Evolutionary conservation across 2,888 invertebrate species (phyloP).

Genomic region (Cylloceria caligata): DNA sequence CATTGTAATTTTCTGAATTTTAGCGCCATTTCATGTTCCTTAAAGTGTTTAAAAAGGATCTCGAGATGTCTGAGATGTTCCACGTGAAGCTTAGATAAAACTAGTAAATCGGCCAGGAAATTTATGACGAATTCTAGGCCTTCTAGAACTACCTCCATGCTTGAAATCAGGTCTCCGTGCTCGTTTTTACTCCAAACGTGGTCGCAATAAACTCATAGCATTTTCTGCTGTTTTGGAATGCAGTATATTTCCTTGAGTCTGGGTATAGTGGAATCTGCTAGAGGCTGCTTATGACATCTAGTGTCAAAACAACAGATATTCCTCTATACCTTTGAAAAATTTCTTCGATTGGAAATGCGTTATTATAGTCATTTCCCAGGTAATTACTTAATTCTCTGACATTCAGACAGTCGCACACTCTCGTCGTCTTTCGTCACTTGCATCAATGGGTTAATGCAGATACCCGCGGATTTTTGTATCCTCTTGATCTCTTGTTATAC

Average conservation of each 20-base stretch:
- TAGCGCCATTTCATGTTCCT: too few species aligned
- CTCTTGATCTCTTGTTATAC: too few species aligned
- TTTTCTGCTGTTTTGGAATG: constrained; percentile 44
- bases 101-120: too few species aligned
- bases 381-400: too few species aligned
- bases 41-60: too few species aligned
- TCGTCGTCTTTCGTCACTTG: too few species aligned
- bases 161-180: too few species aligned
- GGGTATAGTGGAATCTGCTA: constrained; percentile 68
- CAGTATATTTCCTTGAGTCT: constrained; percentile 54
- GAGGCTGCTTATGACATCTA: constrained; percentile 68
- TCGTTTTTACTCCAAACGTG: constrained; percentile 56
- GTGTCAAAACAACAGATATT: constrained; percentile 36
- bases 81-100: too few species aligned
- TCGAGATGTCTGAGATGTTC: too few species aligned
- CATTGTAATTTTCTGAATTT: background rate
- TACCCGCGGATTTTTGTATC: constrained; percentile 74
- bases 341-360: constrained; percentile 41
- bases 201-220: constrained; percentile 58
- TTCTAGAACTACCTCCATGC: too few species aligned
- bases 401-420: constrained; percentile 40
- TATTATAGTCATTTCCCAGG: constrained; percentile 47
- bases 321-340: constrained; percentile 48
- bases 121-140: too few species aligned
- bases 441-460: constrained; percentile 72